Evolutionary conservation across 2,113 vertebrate genomes (phyloP), one percentile per base, ranked within the genome.

Genomic region (Coptodon bakossiorum): DNA sequence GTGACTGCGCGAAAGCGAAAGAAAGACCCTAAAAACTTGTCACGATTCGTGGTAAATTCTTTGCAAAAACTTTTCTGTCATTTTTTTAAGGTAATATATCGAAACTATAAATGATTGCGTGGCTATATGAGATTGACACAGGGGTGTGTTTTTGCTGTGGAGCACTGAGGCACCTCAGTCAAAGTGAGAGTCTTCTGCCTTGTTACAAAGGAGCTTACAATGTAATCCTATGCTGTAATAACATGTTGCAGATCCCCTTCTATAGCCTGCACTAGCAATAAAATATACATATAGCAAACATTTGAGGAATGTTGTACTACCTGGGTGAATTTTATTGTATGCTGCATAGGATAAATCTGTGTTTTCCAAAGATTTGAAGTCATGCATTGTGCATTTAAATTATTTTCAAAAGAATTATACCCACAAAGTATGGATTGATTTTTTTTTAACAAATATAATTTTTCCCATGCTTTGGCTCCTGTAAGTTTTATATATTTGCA

Each of bases 151-250:
- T 16, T 16, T 52, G 83, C 63, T 84, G 61, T 61, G 80, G 71
- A 81, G 80, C 80, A 87, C 80, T 92, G 86, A 66, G 87, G 29
- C 88, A 81, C 79, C 88, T 88, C 84, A 86, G 89, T 90, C 83
- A 82, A 57, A 38, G 84, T 80, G 59, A 79, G 66, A 80, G 82
- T 82, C 82, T 86, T 90, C 80, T 83, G 50, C 76, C 66, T 86
- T 80, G 87, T 91, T 86, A 81, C 91, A 92, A 92, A 95, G 86
- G 83, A 92, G 91, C 87, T 93, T 84, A 90, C 19, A 81, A 78
- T 82, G 50, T 90, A 95, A 93, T 87, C 91, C 88, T 53, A 56
- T 57, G 81, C 79, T 79, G 31, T 83, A 48, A 86, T 83, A 88
- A 89, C 90, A 90, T 89, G 90, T 90, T 91, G 89, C 85, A 92